A percentile compares a stretch with the other conserved stretches of the same genome.
These are phyloP conservation scores for Ethmia dodecea DNA, from an alignment of 2,888 invertebrate species.

Conservation along the genomic window DNA sequence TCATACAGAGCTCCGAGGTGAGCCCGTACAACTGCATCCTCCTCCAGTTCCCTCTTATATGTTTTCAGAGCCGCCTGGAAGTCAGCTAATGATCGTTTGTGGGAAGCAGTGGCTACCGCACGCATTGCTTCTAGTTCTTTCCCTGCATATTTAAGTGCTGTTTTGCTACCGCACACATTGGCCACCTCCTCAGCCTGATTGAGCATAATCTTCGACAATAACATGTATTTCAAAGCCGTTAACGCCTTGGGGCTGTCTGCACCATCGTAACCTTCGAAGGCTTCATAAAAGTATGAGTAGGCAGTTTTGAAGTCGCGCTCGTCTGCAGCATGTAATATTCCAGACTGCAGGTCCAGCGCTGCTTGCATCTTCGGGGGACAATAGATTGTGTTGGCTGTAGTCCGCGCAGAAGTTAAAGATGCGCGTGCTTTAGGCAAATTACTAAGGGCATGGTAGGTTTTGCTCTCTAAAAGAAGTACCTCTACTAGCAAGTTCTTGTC, in stretches of 20 bases:
- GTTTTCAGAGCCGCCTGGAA: slow-evolving; percentile 94
- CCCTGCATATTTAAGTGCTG: slow-evolving; percentile 97
- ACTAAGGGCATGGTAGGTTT: slow-evolving; percentile 98
- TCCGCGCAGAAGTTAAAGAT: slow-evolving; percentile 97
- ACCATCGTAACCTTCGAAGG: slow-evolving; percentile 98
- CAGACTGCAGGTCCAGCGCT: slow-evolving; percentile 97
- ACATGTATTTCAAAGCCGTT: slow-evolving; percentile 99
- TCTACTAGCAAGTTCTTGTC: slow-evolving; percentile 99
- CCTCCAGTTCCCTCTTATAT: slow-evolving; percentile 92
- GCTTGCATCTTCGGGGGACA: slow-evolving; percentile 99
- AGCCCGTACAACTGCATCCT: slow-evolving; percentile 97
- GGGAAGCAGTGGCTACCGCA: slow-evolving; percentile 96
- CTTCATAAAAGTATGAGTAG: slow-evolving; percentile 99
- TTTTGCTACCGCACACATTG: slow-evolving; percentile 96
- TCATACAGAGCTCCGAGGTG: slow-evolving; percentile 98
- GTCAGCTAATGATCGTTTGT: slow-evolving; percentile 97
- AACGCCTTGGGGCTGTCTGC: slow-evolving; percentile 94
- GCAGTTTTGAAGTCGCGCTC: slow-evolving; percentile 99
- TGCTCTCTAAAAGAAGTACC: slow-evolving; percentile 98
- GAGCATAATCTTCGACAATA: slow-evolving; percentile 98
- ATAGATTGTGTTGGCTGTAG: slow-evolving; percentile 99
- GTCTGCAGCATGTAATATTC: slow-evolving; percentile 99
- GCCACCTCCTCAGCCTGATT: slow-evolving; percentile 97
- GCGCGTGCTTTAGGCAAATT: slow-evolving; percentile 98
- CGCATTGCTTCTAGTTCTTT: slow-evolving; percentile 98